Percentiles rank a stretch among this genome's conserved stretches.
Conservation (phyloP, 2,888 invertebrate genomes). For the Ashinkailepas kermadecensis region DNA sequence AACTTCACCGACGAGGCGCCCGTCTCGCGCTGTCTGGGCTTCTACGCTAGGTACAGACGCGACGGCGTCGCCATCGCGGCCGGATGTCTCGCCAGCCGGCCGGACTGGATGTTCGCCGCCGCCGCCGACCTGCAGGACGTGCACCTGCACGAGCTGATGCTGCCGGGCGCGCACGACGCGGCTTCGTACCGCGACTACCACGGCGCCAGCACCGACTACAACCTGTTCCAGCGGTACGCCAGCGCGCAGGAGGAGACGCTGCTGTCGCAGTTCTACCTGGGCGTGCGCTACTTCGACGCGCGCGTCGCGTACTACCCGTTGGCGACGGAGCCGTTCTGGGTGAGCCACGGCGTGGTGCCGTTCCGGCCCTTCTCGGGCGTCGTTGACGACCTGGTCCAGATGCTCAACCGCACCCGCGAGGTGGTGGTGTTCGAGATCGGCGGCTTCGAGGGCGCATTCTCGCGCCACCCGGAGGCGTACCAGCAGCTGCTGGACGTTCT, state of each 20-base stretch:
- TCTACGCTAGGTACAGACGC: neutral
- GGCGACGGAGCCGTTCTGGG: neutral
- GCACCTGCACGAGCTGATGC: conserved; percentile 1
- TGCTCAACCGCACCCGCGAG: neutral
- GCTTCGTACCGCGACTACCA: neutral
- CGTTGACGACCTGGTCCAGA: neutral
- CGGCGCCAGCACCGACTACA: neutral
- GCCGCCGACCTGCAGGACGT: neutral
- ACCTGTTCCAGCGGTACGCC: neutral
- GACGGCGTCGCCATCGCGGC: neutral
- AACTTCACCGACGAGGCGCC: neutral
- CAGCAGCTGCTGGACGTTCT: neutral
- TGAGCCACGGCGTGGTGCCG: neutral
- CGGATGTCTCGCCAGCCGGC: neutral
- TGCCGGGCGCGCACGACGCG: conserved; percentile 2
- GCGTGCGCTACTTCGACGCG: neutral
- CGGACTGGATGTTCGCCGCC: neutral
- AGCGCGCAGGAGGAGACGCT: conserved; percentile 6
- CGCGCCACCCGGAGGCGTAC: neutral
- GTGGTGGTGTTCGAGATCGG: neutral
- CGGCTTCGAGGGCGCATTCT: neutral
- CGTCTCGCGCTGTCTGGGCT: neutral
- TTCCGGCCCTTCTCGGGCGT: neutral
- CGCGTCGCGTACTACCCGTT: neutral
- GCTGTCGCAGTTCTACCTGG: neutral